Conservation (phyloP, 2,888 invertebrate species). For the Stenodera caucasica region DNA sequence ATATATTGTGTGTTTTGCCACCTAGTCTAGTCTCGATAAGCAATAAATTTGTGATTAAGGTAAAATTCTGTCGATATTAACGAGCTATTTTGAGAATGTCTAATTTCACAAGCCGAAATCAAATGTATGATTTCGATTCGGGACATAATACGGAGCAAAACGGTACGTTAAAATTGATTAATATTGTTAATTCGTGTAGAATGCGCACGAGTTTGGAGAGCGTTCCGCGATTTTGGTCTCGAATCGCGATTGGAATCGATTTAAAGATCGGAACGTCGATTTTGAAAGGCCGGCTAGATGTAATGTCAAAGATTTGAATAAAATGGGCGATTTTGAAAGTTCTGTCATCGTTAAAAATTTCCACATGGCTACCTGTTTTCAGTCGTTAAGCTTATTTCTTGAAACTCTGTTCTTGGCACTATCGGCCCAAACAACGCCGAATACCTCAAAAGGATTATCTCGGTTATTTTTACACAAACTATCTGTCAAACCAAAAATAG, state of each 20-base stretch:
- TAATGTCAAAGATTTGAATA: neutral
- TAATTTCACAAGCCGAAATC: no score
- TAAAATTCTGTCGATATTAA: neutral
- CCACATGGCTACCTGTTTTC: conserved; percentile 35
- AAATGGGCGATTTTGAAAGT: neutral
- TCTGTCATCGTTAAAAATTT: conserved; percentile 27
- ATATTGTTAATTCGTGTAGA: no score
- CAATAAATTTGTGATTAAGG: neutral
- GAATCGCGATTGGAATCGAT: no score
- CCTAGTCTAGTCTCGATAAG: neutral
- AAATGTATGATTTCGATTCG: no score
- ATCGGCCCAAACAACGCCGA: conserved; percentile 26
- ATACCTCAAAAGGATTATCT: conserved; percentile 33
- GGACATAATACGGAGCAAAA: no score
- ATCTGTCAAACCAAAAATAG: neutral
- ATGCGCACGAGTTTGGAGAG: no score
- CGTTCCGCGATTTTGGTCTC: no score
- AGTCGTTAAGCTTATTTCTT: conserved; percentile 19
- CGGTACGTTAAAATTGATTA: no score
- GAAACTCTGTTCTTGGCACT: conserved; percentile 15
- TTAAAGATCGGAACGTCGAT: no score
- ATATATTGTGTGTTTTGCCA: neutral
- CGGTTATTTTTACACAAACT: conserved; percentile 5
- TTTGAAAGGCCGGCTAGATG: neutral
- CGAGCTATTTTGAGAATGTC: no score